Evolutionary conservation across 2,113 vertebrate genomes (phyloP).

Genomic region (Hypomesus transpacificus): DNA sequence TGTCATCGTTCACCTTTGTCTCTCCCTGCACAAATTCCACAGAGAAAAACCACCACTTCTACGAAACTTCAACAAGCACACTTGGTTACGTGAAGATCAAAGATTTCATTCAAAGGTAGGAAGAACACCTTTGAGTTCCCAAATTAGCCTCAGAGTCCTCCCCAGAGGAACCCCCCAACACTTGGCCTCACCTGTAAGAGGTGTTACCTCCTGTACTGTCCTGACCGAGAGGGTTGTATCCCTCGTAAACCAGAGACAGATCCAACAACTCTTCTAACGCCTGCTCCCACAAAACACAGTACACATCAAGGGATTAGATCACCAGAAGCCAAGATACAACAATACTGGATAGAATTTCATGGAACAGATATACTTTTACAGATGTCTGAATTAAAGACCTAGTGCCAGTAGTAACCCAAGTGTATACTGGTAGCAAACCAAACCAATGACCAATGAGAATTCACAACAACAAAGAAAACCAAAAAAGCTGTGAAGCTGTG

Average conservation of each 20-base stretch:
- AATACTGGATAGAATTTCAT: not conserved
- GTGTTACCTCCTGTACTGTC: conserved; percentile 38
- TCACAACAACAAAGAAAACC: no score
- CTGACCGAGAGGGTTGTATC: not conserved
- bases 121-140: conserved; percentile 19
- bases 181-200: conserved; percentile 45
- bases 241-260: conserved; percentile 33
- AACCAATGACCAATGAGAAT: no score
- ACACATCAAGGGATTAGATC: not conserved
- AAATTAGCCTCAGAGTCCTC: conserved; percentile 3
- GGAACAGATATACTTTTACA: no score
- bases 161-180: not conserved
- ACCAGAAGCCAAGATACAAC: conserved; percentile 11
- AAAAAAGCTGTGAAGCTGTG: no score
- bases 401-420: no score
- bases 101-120: conserved; percentile 11
- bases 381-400: no score
- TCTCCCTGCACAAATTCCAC: not conserved
- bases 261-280: conserved; percentile 26
- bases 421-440: no score
- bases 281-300: not conserved
- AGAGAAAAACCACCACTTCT: conserved; percentile 17
- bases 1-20: not conserved
- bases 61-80: conserved; percentile 3
- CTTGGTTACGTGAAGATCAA: no score